Base-by-base conservation (phyloP, 2,113 vertebrate species). In the Pseudolaguvia tuberculata region DNA sequence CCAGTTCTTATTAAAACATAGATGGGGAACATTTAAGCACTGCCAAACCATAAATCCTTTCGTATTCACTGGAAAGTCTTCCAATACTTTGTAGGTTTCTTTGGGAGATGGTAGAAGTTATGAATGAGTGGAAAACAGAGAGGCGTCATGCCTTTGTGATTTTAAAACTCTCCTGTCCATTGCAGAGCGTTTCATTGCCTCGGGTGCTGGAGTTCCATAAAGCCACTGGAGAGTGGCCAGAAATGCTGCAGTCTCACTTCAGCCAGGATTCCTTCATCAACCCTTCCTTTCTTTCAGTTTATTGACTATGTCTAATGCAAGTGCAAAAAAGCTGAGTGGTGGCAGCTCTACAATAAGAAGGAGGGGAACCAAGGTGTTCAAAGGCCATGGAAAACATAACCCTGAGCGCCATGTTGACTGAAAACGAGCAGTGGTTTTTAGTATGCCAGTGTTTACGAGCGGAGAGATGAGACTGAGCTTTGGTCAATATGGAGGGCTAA, bases 191-290 rank as follows among this genome's bases (percentile, higher is more conserved):
- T 75, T 79, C 79, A 81, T 73, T 75, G 74, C 79, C 77, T 65
- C 45, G 0, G 59, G 70, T 50, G 35, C 31, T 42, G n/a, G 58
- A 73, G 50, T 42, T 69, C 72, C 74, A 77, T 79, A 84, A 84
- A 84, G 82, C 80, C 79, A 76, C 77, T 80, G 77, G 81, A 81
- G 72, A 72, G 61, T 20, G 65, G 78, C 77, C 79, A 79, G 79
- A 69, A 80, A 79, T 57, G 68, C 68, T 42, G 27, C 27, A 25
- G 50, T 21, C 65, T 73, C 63, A 18, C 52, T 76, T 66, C 23
- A 51, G 68, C 57, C 42, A 50, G 67, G 65, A 79, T 77, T 63
- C 74, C 53, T 59, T 45, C 45, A n/a, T 47, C 39, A 50, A 57
- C 55, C 59, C n/a, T 15, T 29, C 45, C n/a, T 12, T 53, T 50